phyloP scores from a whole-genome alignment of 2,797 vertebrate genomes.

The Geotrypetes seraphini region DNA sequence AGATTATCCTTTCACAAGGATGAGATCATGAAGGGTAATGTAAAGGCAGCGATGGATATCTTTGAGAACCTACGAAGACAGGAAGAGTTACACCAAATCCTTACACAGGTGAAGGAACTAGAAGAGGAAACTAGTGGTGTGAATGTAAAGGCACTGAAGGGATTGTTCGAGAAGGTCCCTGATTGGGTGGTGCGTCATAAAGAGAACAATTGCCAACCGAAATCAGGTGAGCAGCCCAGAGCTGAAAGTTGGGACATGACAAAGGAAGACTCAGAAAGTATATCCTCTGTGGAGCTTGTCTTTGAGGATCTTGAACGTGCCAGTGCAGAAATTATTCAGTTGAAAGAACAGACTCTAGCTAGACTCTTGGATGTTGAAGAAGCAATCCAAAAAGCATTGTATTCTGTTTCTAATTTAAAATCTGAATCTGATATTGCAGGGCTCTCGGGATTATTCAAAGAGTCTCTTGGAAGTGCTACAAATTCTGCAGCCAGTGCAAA shows the following conservation, averaged over 20 bases:
- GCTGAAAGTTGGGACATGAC: constrained; percentile 14
- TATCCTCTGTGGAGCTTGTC: constrained; percentile 65
- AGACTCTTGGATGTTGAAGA: constrained; percentile 82
- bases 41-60: constrained; percentile 67
- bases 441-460: constrained; percentile 74
- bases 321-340: constrained; percentile 74
- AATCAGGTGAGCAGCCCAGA: constrained; percentile 16
- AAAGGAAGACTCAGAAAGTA: constrained; percentile 40
- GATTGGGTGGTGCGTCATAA: constrained; percentile 55
- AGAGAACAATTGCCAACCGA: constrained; percentile 27
- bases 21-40: constrained; percentile 78
- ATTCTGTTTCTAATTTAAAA: constrained; percentile 80
- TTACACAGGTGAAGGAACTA: constrained; percentile 70
- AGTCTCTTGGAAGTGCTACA: constrained; percentile 60
- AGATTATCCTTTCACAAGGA: constrained; percentile 81
- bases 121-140: constrained; percentile 70
- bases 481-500: constrained; percentile 42
- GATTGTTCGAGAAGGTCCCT: constrained; percentile 71
- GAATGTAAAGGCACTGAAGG: constrained; percentile 62
- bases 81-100: constrained; percentile 73
- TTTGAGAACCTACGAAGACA: constrained; percentile 72
- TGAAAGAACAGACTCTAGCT: constrained; percentile 87
- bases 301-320: constrained; percentile 85
- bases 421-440: constrained; percentile 73
- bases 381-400: constrained; percentile 84